phyloP scores from a whole-genome alignment of 30 jellyfish, hydroid and myxozoan genomes.

The Rhopilema esculentum region DNA sequence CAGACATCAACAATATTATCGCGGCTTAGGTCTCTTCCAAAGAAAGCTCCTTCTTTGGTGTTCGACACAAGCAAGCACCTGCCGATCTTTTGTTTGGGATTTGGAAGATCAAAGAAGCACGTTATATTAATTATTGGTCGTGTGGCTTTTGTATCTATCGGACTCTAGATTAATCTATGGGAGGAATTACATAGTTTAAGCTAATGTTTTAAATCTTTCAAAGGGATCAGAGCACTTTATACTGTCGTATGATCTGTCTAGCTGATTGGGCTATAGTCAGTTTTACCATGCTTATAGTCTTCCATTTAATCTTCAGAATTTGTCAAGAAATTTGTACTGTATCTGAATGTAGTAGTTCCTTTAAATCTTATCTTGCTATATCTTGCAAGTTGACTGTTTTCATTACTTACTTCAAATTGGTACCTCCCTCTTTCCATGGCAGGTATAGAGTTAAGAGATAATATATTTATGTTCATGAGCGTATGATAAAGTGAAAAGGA shows the following conservation, averaged over 20 bases:
- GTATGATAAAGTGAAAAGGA: no score
- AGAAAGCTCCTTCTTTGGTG: background rate
- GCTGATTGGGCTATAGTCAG: background rate
- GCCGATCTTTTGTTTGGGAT: background rate
- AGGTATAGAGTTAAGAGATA: background rate
- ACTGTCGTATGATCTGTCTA: background rate
- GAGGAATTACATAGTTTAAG: background rate
- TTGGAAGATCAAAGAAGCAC: conserved; percentile 16
- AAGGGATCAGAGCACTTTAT: background rate
- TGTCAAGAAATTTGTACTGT: no score
- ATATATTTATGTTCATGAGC: background rate
- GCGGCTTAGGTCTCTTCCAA: background rate
- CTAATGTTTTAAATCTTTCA: background rate
- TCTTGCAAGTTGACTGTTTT: no score
- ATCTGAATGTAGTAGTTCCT: no score
- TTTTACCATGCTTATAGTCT: no score
- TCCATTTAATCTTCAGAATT: no score
- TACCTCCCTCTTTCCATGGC: background rate
- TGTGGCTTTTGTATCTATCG: background rate
- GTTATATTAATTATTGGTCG: conserved; percentile 33
- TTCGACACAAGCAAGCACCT: background rate
- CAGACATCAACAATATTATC: background rate
- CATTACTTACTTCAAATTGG: no score
- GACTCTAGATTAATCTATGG: background rate
- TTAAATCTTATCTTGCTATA: no score